phyloP scores from a whole-genome alignment of 1,140 invertebrate species.

The Trachymyrmex septentrionalis region DNA sequence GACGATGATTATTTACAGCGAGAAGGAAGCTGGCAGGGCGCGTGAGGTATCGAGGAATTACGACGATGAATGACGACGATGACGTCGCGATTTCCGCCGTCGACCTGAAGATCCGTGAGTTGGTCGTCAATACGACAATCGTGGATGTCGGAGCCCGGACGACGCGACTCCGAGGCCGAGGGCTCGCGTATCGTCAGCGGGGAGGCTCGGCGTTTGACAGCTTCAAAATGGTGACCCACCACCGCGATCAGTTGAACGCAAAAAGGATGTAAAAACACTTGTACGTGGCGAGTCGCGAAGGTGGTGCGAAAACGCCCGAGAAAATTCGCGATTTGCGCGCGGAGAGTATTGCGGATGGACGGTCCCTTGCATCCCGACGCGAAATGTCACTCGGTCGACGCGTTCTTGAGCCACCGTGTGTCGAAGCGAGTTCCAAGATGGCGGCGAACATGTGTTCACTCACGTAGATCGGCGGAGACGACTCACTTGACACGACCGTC shows the following conservation, averaged over 20 bases:
- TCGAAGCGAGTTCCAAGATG: constrained; percentile 76
- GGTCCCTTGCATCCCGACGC: no score
- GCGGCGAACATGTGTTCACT: constrained; percentile 78
- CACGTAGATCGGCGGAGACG: constrained; percentile 20
- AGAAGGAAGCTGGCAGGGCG: neutral
- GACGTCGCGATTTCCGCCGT: neutral
- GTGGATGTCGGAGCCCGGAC: neutral
- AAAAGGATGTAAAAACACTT: neutral
- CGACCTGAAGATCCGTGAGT: neutral
- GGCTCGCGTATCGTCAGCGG: constrained; percentile 32
- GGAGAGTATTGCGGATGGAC: neutral
- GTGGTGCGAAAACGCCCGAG: neutral
- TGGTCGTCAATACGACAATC: neutral
- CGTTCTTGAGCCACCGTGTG: constrained; percentile 2
- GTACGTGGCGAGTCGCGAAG: neutral
- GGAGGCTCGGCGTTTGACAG: constrained; percentile 74
- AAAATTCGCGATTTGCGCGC: neutral
- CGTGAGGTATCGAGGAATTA: neutral
- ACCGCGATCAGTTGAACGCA: constrained; percentile 5
- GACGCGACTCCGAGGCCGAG: constrained; percentile 12
- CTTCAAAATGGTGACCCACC: constrained; percentile 77
- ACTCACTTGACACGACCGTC: constrained; percentile 17
- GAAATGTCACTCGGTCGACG: neutral
- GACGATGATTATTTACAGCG: constrained; percentile 18
- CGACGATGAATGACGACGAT: neutral